Evolutionary conservation across 1,140 invertebrate genomes (phyloP).

Genomic region (Aplysia californica): DNA sequence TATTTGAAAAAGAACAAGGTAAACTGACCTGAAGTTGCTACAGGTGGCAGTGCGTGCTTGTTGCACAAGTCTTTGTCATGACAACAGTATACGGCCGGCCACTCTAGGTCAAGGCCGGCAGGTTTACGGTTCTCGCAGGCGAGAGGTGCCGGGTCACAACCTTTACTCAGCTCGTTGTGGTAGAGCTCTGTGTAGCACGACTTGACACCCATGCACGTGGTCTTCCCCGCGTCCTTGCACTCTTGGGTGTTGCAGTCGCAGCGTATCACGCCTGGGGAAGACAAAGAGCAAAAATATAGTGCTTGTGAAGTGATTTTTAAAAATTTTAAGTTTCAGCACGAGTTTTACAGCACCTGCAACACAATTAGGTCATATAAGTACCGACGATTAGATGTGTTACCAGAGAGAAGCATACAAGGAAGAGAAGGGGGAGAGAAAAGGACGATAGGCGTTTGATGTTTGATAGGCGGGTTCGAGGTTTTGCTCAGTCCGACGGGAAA

Average conservation of each 20-base stretch:
- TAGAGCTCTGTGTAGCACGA: conserved; percentile 53
- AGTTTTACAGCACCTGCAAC: no score
- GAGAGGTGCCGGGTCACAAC: conserved; percentile 49
- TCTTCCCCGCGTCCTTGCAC: conserved; percentile 39
- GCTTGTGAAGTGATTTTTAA: no score
- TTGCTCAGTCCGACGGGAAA: no score
- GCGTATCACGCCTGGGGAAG: conserved; percentile 37
- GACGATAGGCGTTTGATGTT: no score
- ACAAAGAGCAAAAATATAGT: background rate
- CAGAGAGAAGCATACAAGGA: no score
- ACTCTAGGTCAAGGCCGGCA: conserved; percentile 39
- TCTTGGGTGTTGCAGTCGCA: conserved; percentile 56
- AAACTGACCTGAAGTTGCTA: conserved; percentile 22
- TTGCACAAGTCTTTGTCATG: conserved; percentile 54
- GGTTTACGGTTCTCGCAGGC: conserved; percentile 58
- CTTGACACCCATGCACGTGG: conserved; percentile 43
- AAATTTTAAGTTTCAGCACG: no score
- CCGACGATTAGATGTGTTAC: no score
- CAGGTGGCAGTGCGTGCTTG: conserved; percentile 39
- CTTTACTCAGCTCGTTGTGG: conserved; percentile 40
- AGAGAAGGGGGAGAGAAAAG: no score
- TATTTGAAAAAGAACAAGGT: no score
- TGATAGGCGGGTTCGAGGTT: no score
- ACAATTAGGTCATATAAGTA: no score
- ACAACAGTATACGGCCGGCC: conserved; percentile 56